phyloP scores from a whole-genome alignment of 2,113 vertebrate species.

The Turdus rufiventris region DNA sequence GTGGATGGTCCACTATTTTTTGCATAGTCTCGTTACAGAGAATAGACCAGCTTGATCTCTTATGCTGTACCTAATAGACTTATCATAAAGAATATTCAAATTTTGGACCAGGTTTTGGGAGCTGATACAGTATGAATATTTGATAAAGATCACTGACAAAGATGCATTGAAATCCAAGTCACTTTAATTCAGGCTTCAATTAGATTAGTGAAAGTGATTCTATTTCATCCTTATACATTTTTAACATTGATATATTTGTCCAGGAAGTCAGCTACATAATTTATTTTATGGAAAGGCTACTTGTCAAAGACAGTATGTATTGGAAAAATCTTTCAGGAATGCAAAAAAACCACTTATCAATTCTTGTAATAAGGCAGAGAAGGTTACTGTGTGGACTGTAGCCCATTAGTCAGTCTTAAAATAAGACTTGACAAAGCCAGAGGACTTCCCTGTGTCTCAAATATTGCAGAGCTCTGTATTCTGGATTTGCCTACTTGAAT shows the following conservation, averaged over 20 bases:
- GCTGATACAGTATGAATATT: constrained; percentile 6
- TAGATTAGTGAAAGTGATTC: constrained; percentile 2
- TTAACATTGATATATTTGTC: constrained; percentile 28
- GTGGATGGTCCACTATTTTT: accelerated
- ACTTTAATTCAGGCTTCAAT: background rate
- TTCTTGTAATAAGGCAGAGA: background rate
- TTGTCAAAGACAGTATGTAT: background rate
- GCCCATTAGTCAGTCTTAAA: background rate
- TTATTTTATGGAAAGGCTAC: background rate
- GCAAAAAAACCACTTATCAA: background rate
- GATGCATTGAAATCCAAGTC: constrained; percentile 22
- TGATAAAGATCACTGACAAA: constrained; percentile 12
- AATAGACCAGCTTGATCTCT: background rate
- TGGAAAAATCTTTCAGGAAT: background rate
- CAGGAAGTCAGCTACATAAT: background rate
- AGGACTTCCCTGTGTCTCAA: background rate
- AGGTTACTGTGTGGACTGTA: background rate
- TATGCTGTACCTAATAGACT: background rate
- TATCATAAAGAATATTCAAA: background rate
- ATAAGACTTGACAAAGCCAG: background rate
- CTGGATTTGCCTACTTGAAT: background rate
- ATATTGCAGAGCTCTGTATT: background rate
- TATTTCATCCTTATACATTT: constrained; percentile 14
- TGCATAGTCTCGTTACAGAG: background rate
- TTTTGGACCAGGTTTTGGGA: background rate